Evolutionary conservation across 2,888 invertebrate species (phyloP).

Genomic region (Labia minor): DNA sequence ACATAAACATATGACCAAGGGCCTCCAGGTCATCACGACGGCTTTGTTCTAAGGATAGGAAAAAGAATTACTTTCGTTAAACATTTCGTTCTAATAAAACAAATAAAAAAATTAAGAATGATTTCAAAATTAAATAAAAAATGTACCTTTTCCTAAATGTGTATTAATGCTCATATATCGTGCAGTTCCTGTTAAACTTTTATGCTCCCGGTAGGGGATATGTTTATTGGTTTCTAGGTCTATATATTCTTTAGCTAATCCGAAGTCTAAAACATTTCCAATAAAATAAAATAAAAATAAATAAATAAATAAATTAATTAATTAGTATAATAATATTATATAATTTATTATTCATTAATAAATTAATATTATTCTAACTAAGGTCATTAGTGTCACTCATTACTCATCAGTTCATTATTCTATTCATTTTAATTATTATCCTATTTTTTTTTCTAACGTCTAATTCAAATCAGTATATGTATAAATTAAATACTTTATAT

Average conservation of each 20-base stretch:
- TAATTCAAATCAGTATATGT: no score
- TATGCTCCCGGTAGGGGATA: conserved; percentile 99
- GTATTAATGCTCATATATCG: conserved; percentile 99
- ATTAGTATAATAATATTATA: no score
- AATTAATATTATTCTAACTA: no score
- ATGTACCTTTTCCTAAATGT: conserved; percentile 90
- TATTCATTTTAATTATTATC: no score
- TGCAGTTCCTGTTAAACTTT: conserved; percentile 98
- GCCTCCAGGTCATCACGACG: conserved; percentile 98
- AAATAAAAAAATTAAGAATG: background rate
- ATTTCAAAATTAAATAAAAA: conserved; percentile 20
- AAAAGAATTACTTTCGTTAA: background rate
- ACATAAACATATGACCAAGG: conserved; percentile 99
- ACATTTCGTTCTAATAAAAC: background rate
- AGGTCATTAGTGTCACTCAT: no score
- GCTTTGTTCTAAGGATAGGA: conserved; percentile 75
- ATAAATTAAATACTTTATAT: no score
- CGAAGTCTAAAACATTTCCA: conserved; percentile 97
- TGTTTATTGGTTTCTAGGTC: conserved; percentile 99
- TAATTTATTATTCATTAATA: no score
- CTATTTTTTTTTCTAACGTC: no score
- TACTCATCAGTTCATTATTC: no score
- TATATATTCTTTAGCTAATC: conserved; percentile 99
- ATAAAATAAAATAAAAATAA: conserved; percentile 34
- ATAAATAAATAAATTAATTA: background rate